Evolutionary conservation across 2,113 vertebrate genomes (phyloP).

Genomic region (Cercocebus atys): DNA sequence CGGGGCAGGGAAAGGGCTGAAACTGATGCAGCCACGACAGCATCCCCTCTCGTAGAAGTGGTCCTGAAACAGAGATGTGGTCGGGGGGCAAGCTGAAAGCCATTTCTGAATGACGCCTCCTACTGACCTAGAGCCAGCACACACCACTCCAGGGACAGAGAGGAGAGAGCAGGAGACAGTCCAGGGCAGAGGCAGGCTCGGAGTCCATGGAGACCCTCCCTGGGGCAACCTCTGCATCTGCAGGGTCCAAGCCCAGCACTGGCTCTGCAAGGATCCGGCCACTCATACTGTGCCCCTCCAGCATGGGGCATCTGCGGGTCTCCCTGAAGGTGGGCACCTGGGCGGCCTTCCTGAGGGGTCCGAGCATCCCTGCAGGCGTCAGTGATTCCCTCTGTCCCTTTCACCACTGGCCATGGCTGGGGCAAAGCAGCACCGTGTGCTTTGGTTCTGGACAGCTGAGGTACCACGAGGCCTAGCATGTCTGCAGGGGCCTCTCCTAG

Average conservation of each 20-base stretch:
- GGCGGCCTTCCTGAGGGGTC: neutral
- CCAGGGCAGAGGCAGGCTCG: too few species aligned
- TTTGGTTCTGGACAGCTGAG: neutral
- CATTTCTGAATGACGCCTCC: neutral
- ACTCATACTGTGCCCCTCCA: neutral
- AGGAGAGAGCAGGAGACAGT: too few species aligned
- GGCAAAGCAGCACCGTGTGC: too few species aligned
- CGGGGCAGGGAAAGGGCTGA: neutral
- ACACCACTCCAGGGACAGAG: neutral
- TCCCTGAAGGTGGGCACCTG: neutral
- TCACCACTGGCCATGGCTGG: neutral
- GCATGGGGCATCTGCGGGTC: neutral
- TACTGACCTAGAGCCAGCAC: too few species aligned
- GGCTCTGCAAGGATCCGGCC: neutral
- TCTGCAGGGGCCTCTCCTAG: neutral
- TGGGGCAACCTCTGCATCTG: neutral
- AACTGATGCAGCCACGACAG: too few species aligned
- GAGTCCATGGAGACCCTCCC: neutral
- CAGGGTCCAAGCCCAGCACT: neutral
- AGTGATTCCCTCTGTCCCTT: neutral
- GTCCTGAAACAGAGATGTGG: neutral
- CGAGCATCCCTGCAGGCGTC: neutral
- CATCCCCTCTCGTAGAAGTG: neutral
- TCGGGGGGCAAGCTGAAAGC: neutral
- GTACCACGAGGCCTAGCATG: neutral